Evolutionary conservation across 2,113 vertebrate genomes (phyloP), one percentile per base, ranked within the genome.

Genomic region (Symphodus melops): DNA sequence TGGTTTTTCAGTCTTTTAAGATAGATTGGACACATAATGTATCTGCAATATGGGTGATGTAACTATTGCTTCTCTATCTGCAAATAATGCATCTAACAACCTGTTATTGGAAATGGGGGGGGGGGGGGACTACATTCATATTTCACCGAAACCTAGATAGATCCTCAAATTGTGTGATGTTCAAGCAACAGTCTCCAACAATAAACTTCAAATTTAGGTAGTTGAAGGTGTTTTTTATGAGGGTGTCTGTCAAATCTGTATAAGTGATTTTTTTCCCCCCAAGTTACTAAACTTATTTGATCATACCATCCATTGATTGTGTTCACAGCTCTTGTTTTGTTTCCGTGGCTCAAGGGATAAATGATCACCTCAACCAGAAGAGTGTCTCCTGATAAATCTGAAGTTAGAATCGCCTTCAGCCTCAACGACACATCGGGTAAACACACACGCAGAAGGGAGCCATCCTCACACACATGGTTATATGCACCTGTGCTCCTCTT

Each of bases 351-450:
- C 66, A 94, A 95, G 93, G 97, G 93, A 96, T 97, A 96, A 96
- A 99, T 99, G 98, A 97, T 99, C 95, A 97, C 96, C 94, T 96
- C 97, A 91, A 91, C 97, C 88, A 96, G 96, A 94, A 87, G 93
- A 93, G 93, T 98, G 92, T 95, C 97, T 93, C 96, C 96, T 75
- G 97, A 98, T 92, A 97, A 96, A 94, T 96, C 95, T 79, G 94
- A 95, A 93, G 95, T 99, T 81, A 94, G 96, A 93, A 99, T 99
- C 73, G 95, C 97, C 91, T 98, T 99, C 95, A 99, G 96, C 92
- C 96, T 99, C 39, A 94, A 93, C 84, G 91, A 96, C 66, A 92
- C 95, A 73, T 84, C 96, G 96, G 97, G 98, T 98, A 95, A 81
- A 56, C 61, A 66, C 51, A 74, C 69, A 59, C 23, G 41, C 17